Evolutionary conservation across 2,113 vertebrate genomes (phyloP), one percentile per base, ranked within the genome.

Genomic region (Mohoua ochrocephala): DNA sequence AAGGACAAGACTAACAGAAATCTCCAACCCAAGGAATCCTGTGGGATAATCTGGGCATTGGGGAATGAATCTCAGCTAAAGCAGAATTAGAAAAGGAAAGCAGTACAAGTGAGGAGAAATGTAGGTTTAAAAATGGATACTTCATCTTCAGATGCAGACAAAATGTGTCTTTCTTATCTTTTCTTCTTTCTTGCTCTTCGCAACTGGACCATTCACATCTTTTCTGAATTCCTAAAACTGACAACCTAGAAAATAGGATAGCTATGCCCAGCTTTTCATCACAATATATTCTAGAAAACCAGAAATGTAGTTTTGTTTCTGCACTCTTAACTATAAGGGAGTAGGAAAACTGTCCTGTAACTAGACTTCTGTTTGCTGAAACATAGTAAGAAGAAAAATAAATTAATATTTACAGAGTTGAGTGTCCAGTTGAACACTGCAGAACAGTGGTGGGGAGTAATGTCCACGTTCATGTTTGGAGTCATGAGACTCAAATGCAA

Each of bases 391-490:
- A 35, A 63, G 11, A 16, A 84, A 84, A 84, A 60, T 20, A 81
- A 91, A 42, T 6, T 33, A 75, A 31, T 52, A 77, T 68, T 77
- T 68, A 37, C 13, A 70, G 8, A 49, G 12, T 27, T 59, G 59
- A 84, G 13, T 20, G 15, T 60, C 2, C n/a, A 39, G 24, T 7
- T 52, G 37, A 67, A 28, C 12, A 53, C 27, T 77, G 54, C 15
- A 64, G 57, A 77, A 49, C 23, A 81, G 52, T 0, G 4, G 7
- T 63, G 33, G 3, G 44, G 7, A 63, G 13, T 24, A 82, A 59
- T 30, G 27, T 45, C n/a, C 23, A 49, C 0, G 0, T 41, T 49
- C 5, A 39, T 6, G 5, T 44, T 84, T 54, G 31, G 10, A 82
- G 35, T 35, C 33, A 63, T 6, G 2, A 56, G 18, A 54, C 13